Conservation (phyloP, 1,140 invertebrate species). For the Aphaenogaster ashmeadi region DNA sequence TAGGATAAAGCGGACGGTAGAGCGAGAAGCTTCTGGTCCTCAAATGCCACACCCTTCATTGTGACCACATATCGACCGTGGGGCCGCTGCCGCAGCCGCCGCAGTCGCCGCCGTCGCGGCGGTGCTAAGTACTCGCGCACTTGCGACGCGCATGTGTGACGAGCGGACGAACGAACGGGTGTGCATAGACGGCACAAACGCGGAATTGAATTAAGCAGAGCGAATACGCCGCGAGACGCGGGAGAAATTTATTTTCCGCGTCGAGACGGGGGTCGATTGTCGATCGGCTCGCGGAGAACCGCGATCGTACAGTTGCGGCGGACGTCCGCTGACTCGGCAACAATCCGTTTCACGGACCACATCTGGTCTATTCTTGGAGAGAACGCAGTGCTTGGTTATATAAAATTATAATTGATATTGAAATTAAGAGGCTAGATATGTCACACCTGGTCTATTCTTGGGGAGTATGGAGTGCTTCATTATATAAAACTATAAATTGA, state of each 20-base stretch:
- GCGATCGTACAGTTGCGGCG: not conserved
- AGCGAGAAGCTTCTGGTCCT: slow-evolving; percentile 80
- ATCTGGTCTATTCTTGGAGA: not conserved
- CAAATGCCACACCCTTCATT: slow-evolving; percentile 86
- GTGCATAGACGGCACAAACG: slow-evolving; percentile 5
- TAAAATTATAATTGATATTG: slow-evolving; percentile 6
- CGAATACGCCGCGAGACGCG: not conserved
- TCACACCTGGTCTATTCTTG: too few relatives aligned
- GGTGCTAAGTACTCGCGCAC: slow-evolving; percentile 63
- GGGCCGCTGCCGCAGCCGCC: slow-evolving; percentile 35
- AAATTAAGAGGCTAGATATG: not conserved
- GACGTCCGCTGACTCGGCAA: not conserved
- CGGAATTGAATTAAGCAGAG: slow-evolving; percentile 47
- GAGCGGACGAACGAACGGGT: not conserved
- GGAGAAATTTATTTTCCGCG: slow-evolving; percentile 38
- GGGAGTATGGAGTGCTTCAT: too few relatives aligned
- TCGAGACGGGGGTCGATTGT: not conserved
- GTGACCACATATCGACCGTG: slow-evolving; percentile 84
- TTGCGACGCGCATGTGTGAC: slow-evolving; percentile 55
- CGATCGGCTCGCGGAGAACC: slow-evolving; percentile 12
- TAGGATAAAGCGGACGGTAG: slow-evolving; percentile 78
- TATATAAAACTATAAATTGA: too few relatives aligned
- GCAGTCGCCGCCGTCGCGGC: slow-evolving; percentile 16
- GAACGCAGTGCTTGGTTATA: not conserved
- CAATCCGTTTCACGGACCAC: not conserved